Percentiles rank a stretch among this genome's conserved stretches.
Evolutionary conservation across 2,888 invertebrate species (phyloP).

Genomic region (Tillus elongatus): DNA sequence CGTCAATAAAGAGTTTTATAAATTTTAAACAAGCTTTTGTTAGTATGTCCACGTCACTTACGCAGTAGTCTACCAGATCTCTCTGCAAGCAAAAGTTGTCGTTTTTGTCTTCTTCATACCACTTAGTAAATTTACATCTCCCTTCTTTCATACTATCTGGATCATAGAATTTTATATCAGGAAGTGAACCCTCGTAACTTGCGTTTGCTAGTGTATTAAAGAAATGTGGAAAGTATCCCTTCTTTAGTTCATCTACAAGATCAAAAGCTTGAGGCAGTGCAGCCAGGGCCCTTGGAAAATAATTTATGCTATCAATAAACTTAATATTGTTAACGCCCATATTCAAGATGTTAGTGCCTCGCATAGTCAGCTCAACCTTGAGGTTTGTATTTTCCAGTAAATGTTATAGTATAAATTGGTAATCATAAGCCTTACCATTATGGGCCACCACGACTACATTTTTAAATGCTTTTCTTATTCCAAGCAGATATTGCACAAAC

Average conservation of each 20-base stretch:
- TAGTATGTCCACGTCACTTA: neutral
- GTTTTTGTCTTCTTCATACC: neutral
- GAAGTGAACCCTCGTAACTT: neutral
- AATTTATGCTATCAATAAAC: neutral
- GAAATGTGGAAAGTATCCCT: conserved; percentile 2
- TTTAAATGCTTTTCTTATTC: neutral
- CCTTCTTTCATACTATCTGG: neutral
- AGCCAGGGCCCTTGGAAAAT: neutral
- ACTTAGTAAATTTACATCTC: neutral
- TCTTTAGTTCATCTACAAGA: conserved; percentile 3
- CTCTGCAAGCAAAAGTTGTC: neutral
- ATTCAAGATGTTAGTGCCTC: neutral
- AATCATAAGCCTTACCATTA: neutral
- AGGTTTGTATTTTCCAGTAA: neutral
- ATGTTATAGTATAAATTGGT: neutral
- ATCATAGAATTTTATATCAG: neutral
- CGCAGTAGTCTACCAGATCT: neutral
- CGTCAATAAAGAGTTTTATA: neutral
- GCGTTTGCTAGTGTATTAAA: neutral
- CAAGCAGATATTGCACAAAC: neutral
- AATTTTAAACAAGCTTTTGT: neutral
- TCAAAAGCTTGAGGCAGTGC: conserved; percentile 1
- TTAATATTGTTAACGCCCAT: neutral
- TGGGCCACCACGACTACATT: neutral
- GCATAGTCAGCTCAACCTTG: neutral